Base-by-base conservation (phyloP, 2,797 vertebrate species). In the Oophaga sylvatica region DNA sequence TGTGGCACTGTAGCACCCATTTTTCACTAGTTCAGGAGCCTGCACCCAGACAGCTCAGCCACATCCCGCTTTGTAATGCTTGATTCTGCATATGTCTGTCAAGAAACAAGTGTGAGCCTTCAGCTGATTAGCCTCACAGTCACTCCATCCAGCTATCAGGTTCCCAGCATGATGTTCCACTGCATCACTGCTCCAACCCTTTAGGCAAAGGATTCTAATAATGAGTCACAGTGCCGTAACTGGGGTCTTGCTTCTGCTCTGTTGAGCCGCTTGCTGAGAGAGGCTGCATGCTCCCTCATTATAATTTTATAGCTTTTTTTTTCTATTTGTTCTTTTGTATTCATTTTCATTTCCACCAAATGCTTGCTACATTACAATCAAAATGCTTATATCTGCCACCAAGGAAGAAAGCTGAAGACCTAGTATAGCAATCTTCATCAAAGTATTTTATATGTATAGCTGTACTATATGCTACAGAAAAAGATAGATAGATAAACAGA, bases 91-190 rank as follows among this genome's bases (percentile, higher is more conserved):
- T 77, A 8, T 0, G 92, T 90, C 86, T 94, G 93, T 91, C 93
- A 93, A 86, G 90, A 89, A 93, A 90, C 90, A 91, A 91, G 89
- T 81, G 53, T 87, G 1, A 91, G 85, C 88, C 91, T 90, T 92
- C 84, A 90, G 90, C 92, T 84, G 96, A 97, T 96, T 96, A 96
- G 95, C 94, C 94, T 94, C 93, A 90, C 94, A 95, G 95, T 92
- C 93, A 91, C 95, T 93, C 94, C 93, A 91, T 92, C 1, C 90
- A 92, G 90, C 93, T 91, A 92, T 94, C 95, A 96, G 95, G 95
- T 93, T 91, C 96, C 59, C 94, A 95, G 96, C 93, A 71, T 92
- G 94, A 93, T 31, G 45, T 81, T 86, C 92, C 91, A 91, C 90
- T 91, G 92, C 94, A 92, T 92, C 91, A 56, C 93, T 92, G 93